These are phyloP conservation scores for Spea hammondii DNA, from an alignment of 2,797 vertebrate genomes.

Conservation along the genomic window DNA sequence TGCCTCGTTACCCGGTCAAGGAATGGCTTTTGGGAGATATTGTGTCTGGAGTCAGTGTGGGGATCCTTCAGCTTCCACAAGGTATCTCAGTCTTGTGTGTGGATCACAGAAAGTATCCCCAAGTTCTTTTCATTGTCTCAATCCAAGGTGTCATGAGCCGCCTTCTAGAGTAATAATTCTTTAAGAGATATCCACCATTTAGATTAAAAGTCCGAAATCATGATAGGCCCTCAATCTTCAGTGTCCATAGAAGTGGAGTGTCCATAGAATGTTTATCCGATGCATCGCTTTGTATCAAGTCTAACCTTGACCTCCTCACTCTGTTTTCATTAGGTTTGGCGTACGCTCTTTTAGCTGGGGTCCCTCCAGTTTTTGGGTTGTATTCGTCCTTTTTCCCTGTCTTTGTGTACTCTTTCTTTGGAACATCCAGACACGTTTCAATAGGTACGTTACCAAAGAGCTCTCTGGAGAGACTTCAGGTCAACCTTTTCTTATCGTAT, in stretches of 20 bases:
- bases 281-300: neutral
- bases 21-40: slow-evolving; percentile 90
- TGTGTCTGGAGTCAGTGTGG: slow-evolving; percentile 88
- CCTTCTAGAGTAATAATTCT: too few species aligned
- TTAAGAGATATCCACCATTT: too few species aligned
- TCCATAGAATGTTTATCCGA: neutral
- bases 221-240: neutral
- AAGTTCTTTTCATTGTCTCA: too few species aligned
- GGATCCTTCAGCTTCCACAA: slow-evolving; percentile 96
- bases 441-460: slow-evolving; percentile 64
- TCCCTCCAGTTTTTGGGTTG: slow-evolving; percentile 88
- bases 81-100: slow-evolving; percentile 65
- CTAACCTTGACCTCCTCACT: neutral
- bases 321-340: slow-evolving; percentile 77
- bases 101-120: too few species aligned
- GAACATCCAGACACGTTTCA: slow-evolving; percentile 92
- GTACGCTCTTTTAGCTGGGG: slow-evolving; percentile 88
- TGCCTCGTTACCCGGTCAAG: slow-evolving; percentile 87
- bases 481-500: too few species aligned
- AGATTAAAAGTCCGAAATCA: too few species aligned
- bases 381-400: slow-evolving; percentile 92
- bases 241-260: too few species aligned
- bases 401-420: slow-evolving; percentile 90
- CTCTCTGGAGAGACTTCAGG: too few species aligned
- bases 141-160: too few species aligned